Evolutionary conservation across 2,797 vertebrate species (phyloP), one percentile per base, ranked within the genome.

Genomic region (Channa striata): DNA sequence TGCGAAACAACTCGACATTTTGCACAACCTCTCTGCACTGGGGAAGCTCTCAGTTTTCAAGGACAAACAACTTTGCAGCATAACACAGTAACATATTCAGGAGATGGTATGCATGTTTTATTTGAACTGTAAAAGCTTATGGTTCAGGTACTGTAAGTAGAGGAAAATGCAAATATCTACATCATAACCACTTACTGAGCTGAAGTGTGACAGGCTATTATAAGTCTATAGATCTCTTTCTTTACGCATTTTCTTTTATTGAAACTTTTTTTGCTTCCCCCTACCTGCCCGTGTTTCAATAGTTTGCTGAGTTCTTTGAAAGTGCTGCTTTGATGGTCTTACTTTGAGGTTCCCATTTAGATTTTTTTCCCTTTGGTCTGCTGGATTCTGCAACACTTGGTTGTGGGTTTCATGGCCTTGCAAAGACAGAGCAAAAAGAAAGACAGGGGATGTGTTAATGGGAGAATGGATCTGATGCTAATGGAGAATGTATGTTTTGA

Each of bases 1-100:
- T 58, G 61, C 71, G 54, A 68, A 70, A 51, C 57, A 68, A 73
- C 51, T 42, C 71, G 66, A 75, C 56, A 82, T 72, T 65, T 61
- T 68, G n/a, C 8, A 30, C n/a, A 52, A 23, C 11, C 33, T 44
- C 53, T 9, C 23, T 46, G n/a, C 59, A n/a, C 11, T 12, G 6
- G 11, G 57, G 11, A 56, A 46, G 10, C 39, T 59, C 30, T 58
- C 1, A 16, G 64, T 60, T 60, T 74, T 59, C 57, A 63, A 63
- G 46, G 51, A 48, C 40, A 69, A 73, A 77, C n/a, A 17, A 25
- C 49, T 64, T 71, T 16, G 13, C 43, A 51, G 36, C 69, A 57
- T 20, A 52, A 53, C 30, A 67, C 39, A 25, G 20, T 49, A 39
- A 39, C n/a, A 6, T 17, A 57, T 51, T 42, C 9, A 46, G 21